phyloP scores from a whole-genome alignment of 2,888 invertebrate species.

The Spodoptera picta region DNA sequence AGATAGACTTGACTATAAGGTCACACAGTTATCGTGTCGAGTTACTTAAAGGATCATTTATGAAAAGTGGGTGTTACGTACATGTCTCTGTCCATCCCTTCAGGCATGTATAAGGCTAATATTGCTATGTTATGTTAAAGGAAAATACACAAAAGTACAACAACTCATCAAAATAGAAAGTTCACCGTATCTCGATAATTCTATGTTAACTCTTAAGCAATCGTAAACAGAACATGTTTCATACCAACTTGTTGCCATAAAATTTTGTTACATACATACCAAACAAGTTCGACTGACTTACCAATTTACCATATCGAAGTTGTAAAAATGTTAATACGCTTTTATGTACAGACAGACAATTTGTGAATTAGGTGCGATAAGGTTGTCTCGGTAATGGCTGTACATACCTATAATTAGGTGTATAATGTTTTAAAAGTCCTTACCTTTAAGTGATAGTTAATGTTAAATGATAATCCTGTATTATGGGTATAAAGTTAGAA shows the following conservation, averaged over 20 bases:
- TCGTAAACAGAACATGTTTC: constrained; percentile 44
- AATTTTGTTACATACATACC: constrained; percentile 41
- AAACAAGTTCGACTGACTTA: constrained; percentile 45
- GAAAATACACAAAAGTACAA: constrained; percentile 13
- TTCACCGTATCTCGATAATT: constrained; percentile 7
- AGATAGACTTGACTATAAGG: too few species aligned
- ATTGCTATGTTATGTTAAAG: too few species aligned
- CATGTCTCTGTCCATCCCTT: too few species aligned
- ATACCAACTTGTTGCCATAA: constrained; percentile 42
- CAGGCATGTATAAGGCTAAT: too few species aligned
- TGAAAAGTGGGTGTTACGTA: too few species aligned
- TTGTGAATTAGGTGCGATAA: constrained; percentile 53
- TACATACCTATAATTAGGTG: not conserved
- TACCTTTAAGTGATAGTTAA: too few species aligned
- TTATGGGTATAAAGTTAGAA: too few species aligned
- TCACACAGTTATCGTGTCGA: too few species aligned
- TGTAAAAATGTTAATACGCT: constrained; percentile 68
- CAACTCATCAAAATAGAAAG: constrained; percentile 15
- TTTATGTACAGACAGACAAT: constrained; percentile 59
- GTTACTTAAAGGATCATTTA: too few species aligned
- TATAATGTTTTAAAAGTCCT: too few species aligned
- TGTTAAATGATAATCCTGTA: too few species aligned
- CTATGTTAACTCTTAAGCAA: constrained; percentile 21
- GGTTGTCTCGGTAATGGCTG: constrained; percentile 11
- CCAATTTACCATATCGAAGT: constrained; percentile 63